Conservation (phyloP, 2,888 invertebrate genomes). For the Pocota personata region DNA sequence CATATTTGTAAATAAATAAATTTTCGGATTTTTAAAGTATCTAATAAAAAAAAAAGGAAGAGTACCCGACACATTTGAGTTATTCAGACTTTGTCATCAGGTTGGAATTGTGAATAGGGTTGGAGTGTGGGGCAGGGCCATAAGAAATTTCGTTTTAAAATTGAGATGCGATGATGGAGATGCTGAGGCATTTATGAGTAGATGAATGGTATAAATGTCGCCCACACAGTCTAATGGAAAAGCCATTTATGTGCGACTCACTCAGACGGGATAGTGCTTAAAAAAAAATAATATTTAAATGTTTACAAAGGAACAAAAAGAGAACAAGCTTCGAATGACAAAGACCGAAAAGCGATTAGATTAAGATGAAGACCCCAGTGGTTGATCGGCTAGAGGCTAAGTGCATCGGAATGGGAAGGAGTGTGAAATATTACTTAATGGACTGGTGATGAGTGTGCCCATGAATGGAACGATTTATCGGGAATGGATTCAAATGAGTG, state of each 20-base stretch:
- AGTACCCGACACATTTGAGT: conserved; percentile 21
- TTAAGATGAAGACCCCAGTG: conserved; percentile 18
- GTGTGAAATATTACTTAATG: conserved; percentile 64
- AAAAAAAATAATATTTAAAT: conserved; percentile 21
- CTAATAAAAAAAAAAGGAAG: conserved; percentile 24
- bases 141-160: conserved; percentile 15
- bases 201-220: conserved; percentile 55
- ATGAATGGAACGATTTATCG: conserved; percentile 15
- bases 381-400: conserved; percentile 23
- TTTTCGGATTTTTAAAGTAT: conserved; percentile 20
- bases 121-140: background rate
- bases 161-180: conserved; percentile 45
- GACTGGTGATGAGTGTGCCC: conserved; percentile 41
- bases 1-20: conserved; percentile 66
- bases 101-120: background rate
- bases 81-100: conserved; percentile 36
- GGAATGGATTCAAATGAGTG: conserved; percentile 46
- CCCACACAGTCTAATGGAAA: conserved; percentile 57
- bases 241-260: conserved; percentile 41
- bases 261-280: conserved; percentile 19
- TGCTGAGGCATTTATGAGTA: conserved; percentile 52
- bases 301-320: background rate
- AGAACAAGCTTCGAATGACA: conserved; percentile 15
- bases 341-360: conserved; percentile 38
- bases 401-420: conserved; percentile 47